Evolutionary conservation across 37 sponge, comb jelly and placozoan genomes (phyloP).

Genomic region (Beroe ovata): DNA sequence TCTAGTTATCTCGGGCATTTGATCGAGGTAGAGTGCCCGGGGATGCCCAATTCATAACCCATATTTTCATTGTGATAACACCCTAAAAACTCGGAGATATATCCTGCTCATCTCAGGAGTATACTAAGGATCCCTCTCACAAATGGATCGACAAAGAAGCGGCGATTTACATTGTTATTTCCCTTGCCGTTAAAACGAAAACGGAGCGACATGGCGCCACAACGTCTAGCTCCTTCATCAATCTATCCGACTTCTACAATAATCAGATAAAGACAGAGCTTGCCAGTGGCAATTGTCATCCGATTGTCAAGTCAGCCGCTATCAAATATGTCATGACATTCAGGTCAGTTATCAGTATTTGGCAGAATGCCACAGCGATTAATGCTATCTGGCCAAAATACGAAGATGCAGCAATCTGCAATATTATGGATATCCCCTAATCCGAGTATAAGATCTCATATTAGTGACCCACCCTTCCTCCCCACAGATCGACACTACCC

Average conservation of each 20-base stretch:
- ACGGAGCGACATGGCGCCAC: slow-evolving; percentile 91
- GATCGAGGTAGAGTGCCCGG: no score
- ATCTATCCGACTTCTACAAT: slow-evolving; percentile 82
- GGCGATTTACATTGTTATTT: slow-evolving; percentile 89
- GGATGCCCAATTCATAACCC: no score
- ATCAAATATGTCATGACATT: slow-evolving; percentile 91
- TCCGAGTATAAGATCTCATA: no score
- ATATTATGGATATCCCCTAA: no score
- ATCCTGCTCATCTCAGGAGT: slow-evolving; percentile 74
- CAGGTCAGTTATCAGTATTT: no score
- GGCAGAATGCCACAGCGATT: no score
- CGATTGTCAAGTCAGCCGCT: slow-evolving; percentile 86
- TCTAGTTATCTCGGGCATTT: slow-evolving; percentile 47
- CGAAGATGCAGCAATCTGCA: no score
- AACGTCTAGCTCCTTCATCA: slow-evolving; percentile 86
- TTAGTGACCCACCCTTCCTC: no score
- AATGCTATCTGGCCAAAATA: no score
- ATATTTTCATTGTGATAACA: no score
- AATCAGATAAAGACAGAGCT: slow-evolving; percentile 85
- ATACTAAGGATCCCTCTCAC: slow-evolving; percentile 72
- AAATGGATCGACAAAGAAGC: slow-evolving; percentile 94
- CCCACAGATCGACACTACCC: slow-evolving; percentile 73
- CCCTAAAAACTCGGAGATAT: no score
- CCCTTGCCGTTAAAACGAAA: slow-evolving; percentile 88
- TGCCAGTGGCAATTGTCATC: slow-evolving; percentile 71